phyloP scores from a whole-genome alignment of 2,888 invertebrate genomes.

The Masnerella sp. region DNA sequence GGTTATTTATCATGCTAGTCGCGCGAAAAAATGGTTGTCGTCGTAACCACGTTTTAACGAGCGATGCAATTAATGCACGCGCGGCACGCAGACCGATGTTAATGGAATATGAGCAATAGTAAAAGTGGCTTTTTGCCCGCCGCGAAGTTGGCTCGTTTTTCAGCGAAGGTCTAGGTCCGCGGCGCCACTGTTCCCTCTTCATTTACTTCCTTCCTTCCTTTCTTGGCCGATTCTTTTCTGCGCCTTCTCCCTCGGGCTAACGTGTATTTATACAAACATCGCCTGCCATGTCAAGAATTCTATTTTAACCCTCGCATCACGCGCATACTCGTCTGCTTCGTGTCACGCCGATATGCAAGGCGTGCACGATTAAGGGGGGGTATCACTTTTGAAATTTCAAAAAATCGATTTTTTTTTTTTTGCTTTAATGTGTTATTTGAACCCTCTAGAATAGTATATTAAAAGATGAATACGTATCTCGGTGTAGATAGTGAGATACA shows the following conservation, averaged over 20 bases:
- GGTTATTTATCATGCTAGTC: background rate
- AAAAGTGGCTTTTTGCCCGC: background rate
- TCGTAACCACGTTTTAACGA: background rate
- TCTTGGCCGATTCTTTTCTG: no score
- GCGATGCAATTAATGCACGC: constrained; percentile 11
- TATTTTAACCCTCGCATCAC: constrained; percentile 59
- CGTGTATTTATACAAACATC: constrained; percentile 56
- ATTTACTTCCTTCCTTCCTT: constrained; percentile 12
- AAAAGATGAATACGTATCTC: no score
- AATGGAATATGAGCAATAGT: constrained; percentile 5
- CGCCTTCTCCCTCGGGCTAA: constrained; percentile 21
- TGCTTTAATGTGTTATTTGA: no score
- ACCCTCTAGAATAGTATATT: no score
- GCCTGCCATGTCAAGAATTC: constrained; percentile 52
- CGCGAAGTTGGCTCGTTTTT: constrained; percentile 7
- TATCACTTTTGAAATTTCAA: no score
- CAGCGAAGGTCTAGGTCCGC: constrained; percentile 24
- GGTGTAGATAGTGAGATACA: no score
- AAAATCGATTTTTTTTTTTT: no score
- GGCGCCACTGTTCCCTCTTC: constrained; percentile 32
- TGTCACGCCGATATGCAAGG: constrained; percentile 21
- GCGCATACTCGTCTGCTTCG: constrained; percentile 30
- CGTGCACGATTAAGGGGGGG: no score
- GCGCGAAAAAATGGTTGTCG: background rate
- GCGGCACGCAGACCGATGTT: constrained; percentile 17